phyloP scores from a whole-genome alignment of 2,797 vertebrate species.

The Dendrocincla fuliginosa region DNA sequence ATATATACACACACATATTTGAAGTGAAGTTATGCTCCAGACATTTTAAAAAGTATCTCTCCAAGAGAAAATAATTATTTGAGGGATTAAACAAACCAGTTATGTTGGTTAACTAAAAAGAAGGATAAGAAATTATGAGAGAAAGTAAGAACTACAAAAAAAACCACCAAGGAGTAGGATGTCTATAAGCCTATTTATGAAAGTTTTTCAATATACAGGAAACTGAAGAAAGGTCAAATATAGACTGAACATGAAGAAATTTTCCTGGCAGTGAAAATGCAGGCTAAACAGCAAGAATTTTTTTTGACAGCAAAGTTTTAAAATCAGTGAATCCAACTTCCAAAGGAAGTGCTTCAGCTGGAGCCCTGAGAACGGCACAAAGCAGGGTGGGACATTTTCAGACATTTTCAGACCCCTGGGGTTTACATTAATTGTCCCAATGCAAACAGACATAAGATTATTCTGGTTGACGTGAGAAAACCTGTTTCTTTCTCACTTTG shows the following conservation, averaged over 20 bases:
- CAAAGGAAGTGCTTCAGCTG: neutral
- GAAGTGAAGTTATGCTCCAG: neutral
- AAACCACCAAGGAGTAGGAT: neutral
- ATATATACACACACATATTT: fast-evolving
- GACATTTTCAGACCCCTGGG: neutral
- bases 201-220: neutral
- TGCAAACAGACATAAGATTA: neutral
- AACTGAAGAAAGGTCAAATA: neutral
- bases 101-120: neutral
- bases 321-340: neutral
- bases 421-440: neutral
- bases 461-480: neutral
- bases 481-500: neutral
- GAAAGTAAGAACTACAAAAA: neutral
- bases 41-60: neutral
- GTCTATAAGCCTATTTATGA: neutral
- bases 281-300: neutral
- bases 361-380: neutral
- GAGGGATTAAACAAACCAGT: neutral
- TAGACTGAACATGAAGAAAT: neutral
- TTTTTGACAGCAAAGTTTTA: neutral
- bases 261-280: neutral
- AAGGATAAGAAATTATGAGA: neutral
- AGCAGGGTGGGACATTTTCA: neutral
- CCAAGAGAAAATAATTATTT: neutral